Base-by-base conservation (phyloP, 1,140 invertebrate genomes). In the Alviniconcha marisindica region DNA sequence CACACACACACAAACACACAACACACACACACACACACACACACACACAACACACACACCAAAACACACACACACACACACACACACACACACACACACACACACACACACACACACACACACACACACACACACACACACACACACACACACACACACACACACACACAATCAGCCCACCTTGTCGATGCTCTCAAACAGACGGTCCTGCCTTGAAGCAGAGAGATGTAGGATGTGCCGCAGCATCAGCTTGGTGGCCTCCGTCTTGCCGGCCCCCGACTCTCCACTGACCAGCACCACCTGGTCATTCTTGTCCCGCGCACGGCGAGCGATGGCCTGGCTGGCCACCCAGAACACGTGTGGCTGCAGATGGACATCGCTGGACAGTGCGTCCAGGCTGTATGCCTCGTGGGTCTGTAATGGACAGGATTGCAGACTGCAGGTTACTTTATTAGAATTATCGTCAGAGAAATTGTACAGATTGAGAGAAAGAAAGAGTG, bases 221-320 rank as follows among this genome's bases (percentile, higher is more conserved):
- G 79, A 69, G 21, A 85, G 82, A 14, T 73, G 33, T 4, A 84
- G 85, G 31, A 89, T 78, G 71, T 90, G 88, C 31, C 79, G 42
- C n/a, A 90, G 54, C 80, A 90, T 84, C 7, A 83, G 51, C 77
- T 90, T 90, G 7, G 89, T 88, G 63, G 82, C 87, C 51, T 90
- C 89, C 0, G 89, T 90, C 76, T 90, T 90, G 36, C 89, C 88
- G 4, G 86, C 63, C 0, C 98, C 98, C 87, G 97, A 98, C 93
- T 99, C 98, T 2, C 98, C 98, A 33, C 96, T 98, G 94, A 99
- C 99, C 51, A 99, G 96, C 88, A 98, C 97, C 21, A 97, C 97
- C 93, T 99, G 97, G 42, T 85, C 77, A 2, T 86, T 87, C 24
- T 95, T 94, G 87, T 96, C 96, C 90, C 96, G 96, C 28, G 96